Conservation (phyloP, 2,888 invertebrate species). For the Andrena bucephala region DNA sequence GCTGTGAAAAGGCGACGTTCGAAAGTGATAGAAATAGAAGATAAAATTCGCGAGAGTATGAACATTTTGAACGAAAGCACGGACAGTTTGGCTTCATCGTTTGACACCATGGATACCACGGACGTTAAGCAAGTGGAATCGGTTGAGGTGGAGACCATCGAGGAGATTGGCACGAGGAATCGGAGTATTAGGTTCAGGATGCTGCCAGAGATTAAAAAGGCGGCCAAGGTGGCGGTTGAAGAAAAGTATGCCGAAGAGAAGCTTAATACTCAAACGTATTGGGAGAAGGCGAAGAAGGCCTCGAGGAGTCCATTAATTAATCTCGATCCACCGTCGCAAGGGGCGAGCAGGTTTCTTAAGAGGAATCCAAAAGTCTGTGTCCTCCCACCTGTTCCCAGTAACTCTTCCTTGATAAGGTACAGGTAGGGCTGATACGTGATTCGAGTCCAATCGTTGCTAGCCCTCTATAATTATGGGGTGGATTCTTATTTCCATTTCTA, state of each 20-base stretch:
- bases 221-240: constrained; percentile 19
- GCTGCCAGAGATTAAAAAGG: constrained; percentile 64
- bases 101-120: constrained; percentile 62
- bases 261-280: constrained; percentile 57
- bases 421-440: constrained; percentile 55
- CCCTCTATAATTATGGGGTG: background rate
- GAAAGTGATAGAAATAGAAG: constrained; percentile 11
- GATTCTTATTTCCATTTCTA: background rate
- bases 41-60: constrained; percentile 61
- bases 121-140: constrained; percentile 26
- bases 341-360: constrained; percentile 51
- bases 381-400: constrained; percentile 72
- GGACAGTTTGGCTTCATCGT: constrained; percentile 72
- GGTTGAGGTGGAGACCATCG: constrained; percentile 70
- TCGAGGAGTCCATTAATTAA: constrained; percentile 67
- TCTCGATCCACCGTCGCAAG: constrained; percentile 55
- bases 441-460: background rate
- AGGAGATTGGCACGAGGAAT: constrained; percentile 58
- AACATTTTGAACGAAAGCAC: constrained; percentile 72
- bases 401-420: constrained; percentile 38
- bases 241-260: constrained; percentile 28
- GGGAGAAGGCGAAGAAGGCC: constrained; percentile 67
- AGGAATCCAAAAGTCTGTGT: constrained; percentile 64
- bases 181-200: constrained; percentile 37
- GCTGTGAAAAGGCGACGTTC: constrained; percentile 9